Evolutionary conservation across 2,113 vertebrate genomes (phyloP), one percentile per base, ranked within the genome.

Genomic region (Anhinga rufa): DNA sequence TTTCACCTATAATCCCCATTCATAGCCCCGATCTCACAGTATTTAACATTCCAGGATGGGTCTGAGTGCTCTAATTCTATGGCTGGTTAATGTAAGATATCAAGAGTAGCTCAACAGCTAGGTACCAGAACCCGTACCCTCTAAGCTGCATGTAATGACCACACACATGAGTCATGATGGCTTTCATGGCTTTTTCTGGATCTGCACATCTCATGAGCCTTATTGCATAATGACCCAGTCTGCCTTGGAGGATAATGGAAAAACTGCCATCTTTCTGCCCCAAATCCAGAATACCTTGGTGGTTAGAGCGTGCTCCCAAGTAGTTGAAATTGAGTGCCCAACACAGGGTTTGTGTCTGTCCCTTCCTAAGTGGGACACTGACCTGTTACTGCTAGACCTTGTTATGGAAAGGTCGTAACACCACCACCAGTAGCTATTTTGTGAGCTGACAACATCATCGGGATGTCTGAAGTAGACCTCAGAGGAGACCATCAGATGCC

Each of bases 381-480:
- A 52, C 29, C 34, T 72, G 16, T 48, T 58, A 12, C 57, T 82
- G 25, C 12, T 61, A 42, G 28, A 51, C 46, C 10, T 15, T 51
- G 29, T 38, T 87, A 34, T 2, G 2, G 55, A 54, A 26, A 76
- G 25, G 14, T 60, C 1, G 0, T 12, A 14, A 3, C 36, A 12
- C 9, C 22, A 49, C 1, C 46, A 54, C 6, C 54, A 20, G 1
- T 9, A 61, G 16, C 3, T 34, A 9, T 21, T 61, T 61, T 38
- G 74, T 46, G 19, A 78, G 46, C 31, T 93, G 49, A 8, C 15
- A 31, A 1, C 22, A 24, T 17, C 26, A 32, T 36, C 1, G 3
- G 6, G 10, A 12, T 11, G 4, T 32, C 36, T 86, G 49, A 79
- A 92, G 36, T 8, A 90, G 32, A 64, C 5, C 22, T 52, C n/a